phyloP scores from a whole-genome alignment of 2,797 vertebrate species.

The Acomys russatus region DNA sequence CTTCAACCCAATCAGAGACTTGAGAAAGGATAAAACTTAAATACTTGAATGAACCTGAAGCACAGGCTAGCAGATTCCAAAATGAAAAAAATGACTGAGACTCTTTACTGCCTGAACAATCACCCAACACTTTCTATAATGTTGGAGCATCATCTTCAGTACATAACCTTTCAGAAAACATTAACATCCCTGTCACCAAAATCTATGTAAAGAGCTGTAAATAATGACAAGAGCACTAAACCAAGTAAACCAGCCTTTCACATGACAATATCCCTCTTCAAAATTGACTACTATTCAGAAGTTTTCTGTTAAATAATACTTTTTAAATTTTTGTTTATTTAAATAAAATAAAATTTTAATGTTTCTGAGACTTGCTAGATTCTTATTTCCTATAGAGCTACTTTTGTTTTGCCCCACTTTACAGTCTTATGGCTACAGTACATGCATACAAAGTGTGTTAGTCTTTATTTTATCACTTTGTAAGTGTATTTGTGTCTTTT shows the following conservation, averaged over 20 bases:
- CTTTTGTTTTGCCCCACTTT: background rate
- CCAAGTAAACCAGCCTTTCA: background rate
- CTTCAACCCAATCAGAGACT: no score
- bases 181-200: background rate
- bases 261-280: background rate
- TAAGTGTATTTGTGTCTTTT: background rate
- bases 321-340: background rate
- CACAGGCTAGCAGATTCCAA: no score
- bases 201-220: background rate
- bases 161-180: background rate
- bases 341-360: background rate
- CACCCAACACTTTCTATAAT: no score
- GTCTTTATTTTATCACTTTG: background rate
- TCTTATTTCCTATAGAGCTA: background rate
- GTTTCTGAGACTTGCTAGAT: background rate
- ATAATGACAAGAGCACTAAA: background rate
- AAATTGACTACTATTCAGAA: background rate
- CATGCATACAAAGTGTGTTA: background rate
- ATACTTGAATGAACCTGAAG: no score
- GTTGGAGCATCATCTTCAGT: background rate
- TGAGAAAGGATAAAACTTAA: no score
- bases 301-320: background rate
- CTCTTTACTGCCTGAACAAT: no score
- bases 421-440: background rate
- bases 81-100: no score